Conservation (phyloP, 2,888 invertebrate genomes). For the Caenorhabditis imperialis region DNA sequence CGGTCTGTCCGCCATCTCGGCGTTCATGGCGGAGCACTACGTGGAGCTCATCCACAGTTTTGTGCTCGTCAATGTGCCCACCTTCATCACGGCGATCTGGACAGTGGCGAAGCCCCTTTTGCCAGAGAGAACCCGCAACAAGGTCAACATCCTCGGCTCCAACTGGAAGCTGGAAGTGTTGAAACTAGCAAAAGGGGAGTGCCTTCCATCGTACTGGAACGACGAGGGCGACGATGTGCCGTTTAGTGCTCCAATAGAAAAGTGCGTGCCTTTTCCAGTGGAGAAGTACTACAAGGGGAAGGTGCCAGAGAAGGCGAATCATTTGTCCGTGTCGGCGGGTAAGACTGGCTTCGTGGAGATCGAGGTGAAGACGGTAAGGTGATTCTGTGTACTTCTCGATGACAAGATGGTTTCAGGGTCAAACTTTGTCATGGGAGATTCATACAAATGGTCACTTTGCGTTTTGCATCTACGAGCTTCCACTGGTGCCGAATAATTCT, state of each 20-base stretch:
- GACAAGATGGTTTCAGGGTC: conserved; percentile 56
- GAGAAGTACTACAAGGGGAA: conserved; percentile 67
- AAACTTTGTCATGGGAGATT: conserved; percentile 68
- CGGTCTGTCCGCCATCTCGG: conserved; percentile 73
- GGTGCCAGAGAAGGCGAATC: conserved; percentile 51
- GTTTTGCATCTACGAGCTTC: conserved; percentile 69
- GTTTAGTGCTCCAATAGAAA: conserved; percentile 68
- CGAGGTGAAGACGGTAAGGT: conserved; percentile 62
- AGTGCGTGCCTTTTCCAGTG: conserved; percentile 68
- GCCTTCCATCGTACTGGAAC: conserved; percentile 76
- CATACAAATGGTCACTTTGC: conserved; percentile 76
- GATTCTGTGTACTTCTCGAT: neutral
- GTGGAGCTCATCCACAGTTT: conserved; percentile 75
- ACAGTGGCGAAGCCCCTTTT: conserved; percentile 72
- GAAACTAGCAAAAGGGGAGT: conserved; percentile 68
- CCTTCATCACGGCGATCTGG: conserved; percentile 73
- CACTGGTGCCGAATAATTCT: conserved; percentile 54
- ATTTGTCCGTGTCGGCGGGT: conserved; percentile 67
- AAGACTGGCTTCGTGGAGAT: conserved; percentile 69
- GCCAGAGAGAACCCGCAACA: conserved; percentile 74
- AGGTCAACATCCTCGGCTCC: conserved; percentile 67
- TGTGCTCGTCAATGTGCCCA: conserved; percentile 75
- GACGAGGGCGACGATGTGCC: conserved; percentile 64
- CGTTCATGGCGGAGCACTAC: conserved; percentile 75
- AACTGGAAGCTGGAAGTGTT: conserved; percentile 71